Percentiles rank a stretch among this genome's conserved stretches.
These are phyloP conservation scores for Nicator chloris DNA, from an alignment of 2,113 vertebrate genomes.

Conservation along the genomic window DNA sequence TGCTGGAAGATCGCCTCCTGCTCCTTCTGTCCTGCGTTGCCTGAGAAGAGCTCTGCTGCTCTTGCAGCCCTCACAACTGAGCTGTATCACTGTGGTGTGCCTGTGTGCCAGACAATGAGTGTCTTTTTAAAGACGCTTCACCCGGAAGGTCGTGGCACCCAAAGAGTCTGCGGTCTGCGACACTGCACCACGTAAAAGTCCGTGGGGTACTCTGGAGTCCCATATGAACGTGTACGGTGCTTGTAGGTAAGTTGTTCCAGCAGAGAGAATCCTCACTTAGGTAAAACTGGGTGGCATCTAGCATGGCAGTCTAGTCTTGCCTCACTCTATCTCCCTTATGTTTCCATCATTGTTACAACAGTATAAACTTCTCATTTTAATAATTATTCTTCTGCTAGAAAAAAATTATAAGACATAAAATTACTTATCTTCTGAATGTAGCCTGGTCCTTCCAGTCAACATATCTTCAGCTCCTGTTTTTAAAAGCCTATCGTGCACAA, in stretches of 20 bases:
- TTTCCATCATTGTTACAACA: not conserved
- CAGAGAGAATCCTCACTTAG: not conserved
- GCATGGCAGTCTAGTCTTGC: not conserved
- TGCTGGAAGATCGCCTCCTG: no score
- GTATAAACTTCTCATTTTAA: not conserved
- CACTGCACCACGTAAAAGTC: not conserved
- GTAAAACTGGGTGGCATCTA: not conserved
- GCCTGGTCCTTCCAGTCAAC: not conserved
- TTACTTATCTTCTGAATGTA: not conserved
- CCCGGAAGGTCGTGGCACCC: no score
- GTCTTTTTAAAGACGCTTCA: no score
- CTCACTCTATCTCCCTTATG: not conserved
- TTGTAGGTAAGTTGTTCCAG: not conserved
- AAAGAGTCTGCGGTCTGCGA: no score
- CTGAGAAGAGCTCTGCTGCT: no score
- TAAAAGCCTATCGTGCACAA: not conserved
- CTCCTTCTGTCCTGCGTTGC: no score
- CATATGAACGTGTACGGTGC: fast-evolving
- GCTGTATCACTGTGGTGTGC: no score
- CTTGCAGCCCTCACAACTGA: no score
- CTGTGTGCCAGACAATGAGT: no score
- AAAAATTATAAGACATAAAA: not conserved
- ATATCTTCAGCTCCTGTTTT: not conserved
- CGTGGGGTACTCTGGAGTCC: not conserved
- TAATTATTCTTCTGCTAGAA: not conserved